These are phyloP conservation scores for Thelaira solivaga DNA, from an alignment of 2,888 invertebrate species.

Conservation along the genomic window DNA sequence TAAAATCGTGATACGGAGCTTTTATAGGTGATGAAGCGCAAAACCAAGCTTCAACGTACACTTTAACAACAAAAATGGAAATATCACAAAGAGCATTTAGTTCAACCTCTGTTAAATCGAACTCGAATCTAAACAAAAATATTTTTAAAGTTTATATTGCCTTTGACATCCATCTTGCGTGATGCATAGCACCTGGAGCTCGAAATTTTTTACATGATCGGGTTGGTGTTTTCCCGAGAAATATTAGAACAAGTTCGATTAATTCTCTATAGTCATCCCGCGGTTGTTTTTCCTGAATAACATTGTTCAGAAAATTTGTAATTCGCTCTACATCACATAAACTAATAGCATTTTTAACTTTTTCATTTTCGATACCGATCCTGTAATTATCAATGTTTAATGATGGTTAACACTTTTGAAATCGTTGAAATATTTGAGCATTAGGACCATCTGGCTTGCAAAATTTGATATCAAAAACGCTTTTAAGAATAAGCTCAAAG, in stretches of 20 bases:
- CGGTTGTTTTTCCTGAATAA: no score
- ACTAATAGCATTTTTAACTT: no score
- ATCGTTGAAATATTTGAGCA: no score
- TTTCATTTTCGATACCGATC: background rate
- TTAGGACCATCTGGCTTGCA: no score
- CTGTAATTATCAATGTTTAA: no score
- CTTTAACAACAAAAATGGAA: slow-evolving; percentile 10
- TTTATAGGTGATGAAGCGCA: no score
- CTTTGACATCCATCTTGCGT: background rate
- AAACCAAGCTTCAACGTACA: background rate
- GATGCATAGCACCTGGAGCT: slow-evolving; percentile 2
- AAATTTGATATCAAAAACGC: no score
- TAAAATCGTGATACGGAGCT: no score
- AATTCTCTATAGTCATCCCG: background rate
- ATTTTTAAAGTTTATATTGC: slow-evolving; percentile 11
- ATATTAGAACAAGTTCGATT: background rate
- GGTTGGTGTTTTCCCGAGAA: slow-evolving; percentile 8
- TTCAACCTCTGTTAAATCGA: background rate
- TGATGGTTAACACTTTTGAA: no score
- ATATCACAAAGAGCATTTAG: no score
- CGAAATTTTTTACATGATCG: slow-evolving; percentile 20
- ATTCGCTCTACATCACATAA: background rate
- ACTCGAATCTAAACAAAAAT: background rate
- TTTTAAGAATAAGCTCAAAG: no score
- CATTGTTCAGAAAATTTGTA: background rate